Conservation (phyloP, 2,888 invertebrate genomes). For the Altica lythri region DNA sequence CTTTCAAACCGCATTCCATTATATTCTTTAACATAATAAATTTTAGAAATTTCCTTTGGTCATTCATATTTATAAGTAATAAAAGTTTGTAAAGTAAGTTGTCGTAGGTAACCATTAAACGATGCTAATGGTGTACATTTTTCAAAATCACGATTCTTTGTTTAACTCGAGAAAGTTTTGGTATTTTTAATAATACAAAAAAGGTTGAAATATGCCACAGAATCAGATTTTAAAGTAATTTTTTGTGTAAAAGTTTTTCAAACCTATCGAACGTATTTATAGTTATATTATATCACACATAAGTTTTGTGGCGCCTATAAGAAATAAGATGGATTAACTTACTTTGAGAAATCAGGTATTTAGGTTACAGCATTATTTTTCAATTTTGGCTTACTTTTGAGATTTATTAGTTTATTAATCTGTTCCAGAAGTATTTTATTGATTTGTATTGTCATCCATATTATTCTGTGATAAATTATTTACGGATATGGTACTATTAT, state of each 20-base stretch:
- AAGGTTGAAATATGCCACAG: background rate
- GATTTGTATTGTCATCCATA: too few species aligned
- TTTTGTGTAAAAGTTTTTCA: background rate
- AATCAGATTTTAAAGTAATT: too few species aligned
- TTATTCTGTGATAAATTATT: too few species aligned
- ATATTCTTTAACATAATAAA: conserved; percentile 13
- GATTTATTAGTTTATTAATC: too few species aligned
- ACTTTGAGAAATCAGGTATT: too few species aligned
- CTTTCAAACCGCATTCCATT: conserved; percentile 7
- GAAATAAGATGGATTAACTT: background rate
- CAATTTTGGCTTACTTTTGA: too few species aligned
- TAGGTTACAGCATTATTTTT: too few species aligned
- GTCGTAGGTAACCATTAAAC: conserved; percentile 1
- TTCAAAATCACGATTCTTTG: background rate
- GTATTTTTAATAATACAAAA: background rate
- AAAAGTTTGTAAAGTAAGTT: background rate
- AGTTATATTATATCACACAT: too few species aligned
- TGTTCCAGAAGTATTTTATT: too few species aligned
- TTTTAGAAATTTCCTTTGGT: conserved; percentile 11
- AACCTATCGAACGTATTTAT: background rate
- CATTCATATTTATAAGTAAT: conserved; percentile 1
- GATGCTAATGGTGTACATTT: background rate
- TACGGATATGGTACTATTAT: too few species aligned
- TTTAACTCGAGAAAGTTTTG: conserved; percentile 5
- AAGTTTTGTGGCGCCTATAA: background rate